A percentile compares a stretch with the other conserved stretches of the same genome.
Conservation (phyloP, 2,113 vertebrate species). For the Chiloscyllium plagiosum region DNA sequence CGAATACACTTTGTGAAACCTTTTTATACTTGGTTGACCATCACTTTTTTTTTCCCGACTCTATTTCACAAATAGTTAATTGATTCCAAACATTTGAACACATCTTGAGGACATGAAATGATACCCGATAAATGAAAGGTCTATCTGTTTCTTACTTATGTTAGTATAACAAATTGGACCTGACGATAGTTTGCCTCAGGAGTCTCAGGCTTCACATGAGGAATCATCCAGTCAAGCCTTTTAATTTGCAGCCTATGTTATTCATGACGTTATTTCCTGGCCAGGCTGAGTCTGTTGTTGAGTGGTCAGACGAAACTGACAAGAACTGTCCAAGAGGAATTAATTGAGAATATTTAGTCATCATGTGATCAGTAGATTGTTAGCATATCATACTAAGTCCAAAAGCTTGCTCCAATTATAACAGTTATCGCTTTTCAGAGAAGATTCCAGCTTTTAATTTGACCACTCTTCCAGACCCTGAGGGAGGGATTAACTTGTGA, state of each 20-base stretch:
- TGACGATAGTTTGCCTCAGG: not conserved
- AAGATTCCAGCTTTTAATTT: slow-evolving; percentile 21
- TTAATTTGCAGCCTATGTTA: not conserved
- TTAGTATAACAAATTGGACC: not conserved
- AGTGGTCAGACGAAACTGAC: not conserved
- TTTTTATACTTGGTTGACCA: not conserved
- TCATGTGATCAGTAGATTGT: not conserved
- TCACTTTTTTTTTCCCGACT: not conserved
- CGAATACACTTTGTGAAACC: not conserved
- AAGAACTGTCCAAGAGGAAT: not conserved
- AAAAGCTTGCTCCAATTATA: not conserved
- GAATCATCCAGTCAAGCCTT: not conserved
- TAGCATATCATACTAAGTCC: not conserved
- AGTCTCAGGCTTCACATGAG: not conserved
- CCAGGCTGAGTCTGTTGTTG: not conserved
- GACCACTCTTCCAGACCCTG: not conserved
- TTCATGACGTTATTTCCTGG: not conserved
- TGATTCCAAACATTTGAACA: not conserved
- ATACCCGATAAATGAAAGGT: not conserved
- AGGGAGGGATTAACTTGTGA: slow-evolving; percentile 10
- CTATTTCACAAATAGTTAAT: not conserved
- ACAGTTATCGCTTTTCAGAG: not conserved
- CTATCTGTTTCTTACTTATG: not conserved
- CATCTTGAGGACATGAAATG: not conserved
- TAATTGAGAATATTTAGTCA: not conserved